Conservation (phyloP, 2,113 vertebrate species). For the Atlantisia rogersi region DNA sequence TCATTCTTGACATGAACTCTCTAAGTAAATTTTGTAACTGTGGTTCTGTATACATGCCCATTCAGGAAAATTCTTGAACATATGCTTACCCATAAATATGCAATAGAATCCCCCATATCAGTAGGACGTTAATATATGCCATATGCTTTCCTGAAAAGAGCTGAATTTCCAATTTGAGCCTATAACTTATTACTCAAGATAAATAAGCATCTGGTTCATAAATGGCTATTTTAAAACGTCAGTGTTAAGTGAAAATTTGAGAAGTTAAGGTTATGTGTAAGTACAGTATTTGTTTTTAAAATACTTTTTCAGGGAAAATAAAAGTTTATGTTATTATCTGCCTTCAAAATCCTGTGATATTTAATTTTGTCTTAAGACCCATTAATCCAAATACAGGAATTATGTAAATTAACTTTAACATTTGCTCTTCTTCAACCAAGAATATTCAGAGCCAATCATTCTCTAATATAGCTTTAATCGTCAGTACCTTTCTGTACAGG, state of each 20-base stretch:
- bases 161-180: not conserved
- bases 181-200: not conserved
- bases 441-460: not conserved
- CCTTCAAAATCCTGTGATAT: not conserved
- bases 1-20: not conserved
- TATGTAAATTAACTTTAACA: not conserved
- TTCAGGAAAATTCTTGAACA: not conserved
- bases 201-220: not conserved
- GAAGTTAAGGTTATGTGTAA: not conserved
- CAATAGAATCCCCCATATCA: not conserved
- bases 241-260: not conserved
- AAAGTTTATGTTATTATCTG: not conserved
- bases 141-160: not conserved
- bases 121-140: not conserved
- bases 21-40: not conserved
- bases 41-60: not conserved
- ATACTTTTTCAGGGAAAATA: not conserved
- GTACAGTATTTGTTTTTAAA: not conserved
- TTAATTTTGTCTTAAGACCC: not conserved
- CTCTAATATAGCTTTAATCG: not conserved
- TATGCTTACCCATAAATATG: not conserved
- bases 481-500: not conserved
- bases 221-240: not conserved
- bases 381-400: not conserved
- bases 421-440: not conserved